phyloP scores from a whole-genome alignment of 2,113 vertebrate genomes.

The Anser brachyrhynchus region DNA sequence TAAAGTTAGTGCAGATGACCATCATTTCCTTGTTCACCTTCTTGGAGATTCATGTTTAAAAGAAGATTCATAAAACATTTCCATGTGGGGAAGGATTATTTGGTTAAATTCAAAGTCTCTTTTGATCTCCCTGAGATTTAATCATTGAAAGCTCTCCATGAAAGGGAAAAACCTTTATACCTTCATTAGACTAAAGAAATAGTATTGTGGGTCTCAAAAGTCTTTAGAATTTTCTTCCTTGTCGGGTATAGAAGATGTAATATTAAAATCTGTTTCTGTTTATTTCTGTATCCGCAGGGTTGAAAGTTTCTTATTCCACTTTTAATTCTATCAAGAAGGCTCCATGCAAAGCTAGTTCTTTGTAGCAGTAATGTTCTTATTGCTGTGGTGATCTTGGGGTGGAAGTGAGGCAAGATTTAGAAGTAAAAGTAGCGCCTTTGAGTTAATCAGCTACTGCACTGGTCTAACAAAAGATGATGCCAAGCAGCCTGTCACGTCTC shows the following conservation, averaged over 20 bases:
- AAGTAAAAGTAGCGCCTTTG: background rate
- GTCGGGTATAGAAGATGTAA: background rate
- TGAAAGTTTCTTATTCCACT: slow-evolving; percentile 12
- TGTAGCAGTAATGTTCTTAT: background rate
- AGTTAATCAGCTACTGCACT: background rate
- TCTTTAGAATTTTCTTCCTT: background rate
- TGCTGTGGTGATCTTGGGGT: background rate
- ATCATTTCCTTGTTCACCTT: background rate
- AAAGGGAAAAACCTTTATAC: background rate
- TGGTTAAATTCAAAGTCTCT: background rate
- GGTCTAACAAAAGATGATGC: background rate
- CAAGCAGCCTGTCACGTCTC: background rate
- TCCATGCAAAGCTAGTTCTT: background rate
- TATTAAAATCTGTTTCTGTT: slow-evolving; percentile 14
- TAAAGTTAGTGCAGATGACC: background rate
- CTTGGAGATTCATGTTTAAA: background rate
- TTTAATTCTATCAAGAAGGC: slow-evolving; percentile 40
- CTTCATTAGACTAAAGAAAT: background rate
- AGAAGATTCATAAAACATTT: slow-evolving; percentile 2
- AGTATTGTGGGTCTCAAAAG: background rate
- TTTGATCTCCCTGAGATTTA: slow-evolving; percentile 20
- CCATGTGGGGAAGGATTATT: background rate
- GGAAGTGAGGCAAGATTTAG: background rate
- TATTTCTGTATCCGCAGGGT: background rate
- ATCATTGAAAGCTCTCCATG: background rate